Evolutionary conservation across 2,113 vertebrate genomes (phyloP).

Genomic region (Sialia sialis): DNA sequence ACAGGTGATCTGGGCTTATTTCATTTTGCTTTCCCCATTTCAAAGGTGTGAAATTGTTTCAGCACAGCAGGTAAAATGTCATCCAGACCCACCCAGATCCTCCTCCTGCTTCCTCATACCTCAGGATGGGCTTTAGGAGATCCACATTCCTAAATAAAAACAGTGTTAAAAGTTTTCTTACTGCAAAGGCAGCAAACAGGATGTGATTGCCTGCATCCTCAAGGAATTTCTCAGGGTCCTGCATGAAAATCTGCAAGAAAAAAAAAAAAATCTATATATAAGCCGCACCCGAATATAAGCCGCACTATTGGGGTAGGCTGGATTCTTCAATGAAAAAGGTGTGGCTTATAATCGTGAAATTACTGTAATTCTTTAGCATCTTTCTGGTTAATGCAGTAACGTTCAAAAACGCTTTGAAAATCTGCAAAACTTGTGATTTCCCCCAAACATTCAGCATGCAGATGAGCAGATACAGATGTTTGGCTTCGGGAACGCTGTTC

Average conservation of each 20-base stretch:
- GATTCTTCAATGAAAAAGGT: no score
- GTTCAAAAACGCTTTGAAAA: neutral
- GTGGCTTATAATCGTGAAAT: no score
- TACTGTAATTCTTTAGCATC: neutral
- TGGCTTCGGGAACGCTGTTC: neutral
- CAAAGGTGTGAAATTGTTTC: neutral
- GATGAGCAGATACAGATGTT: neutral
- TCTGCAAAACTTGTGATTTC: neutral
- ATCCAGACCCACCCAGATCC: neutral
- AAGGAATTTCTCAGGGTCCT: rapidly evolving
- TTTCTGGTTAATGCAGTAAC: neutral
- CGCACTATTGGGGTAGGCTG: no score
- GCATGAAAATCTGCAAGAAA: neutral
- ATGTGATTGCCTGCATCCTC: rapidly evolving
- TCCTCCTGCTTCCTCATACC: neutral
- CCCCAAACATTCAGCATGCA: neutral
- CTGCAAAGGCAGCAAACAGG: neutral
- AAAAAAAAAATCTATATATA: no score
- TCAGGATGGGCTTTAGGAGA: neutral
- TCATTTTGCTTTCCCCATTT: neutral
- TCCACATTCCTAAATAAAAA: neutral
- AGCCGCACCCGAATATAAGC: no score
- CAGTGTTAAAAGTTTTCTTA: neutral
- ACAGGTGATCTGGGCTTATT: neutral
- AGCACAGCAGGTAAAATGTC: neutral